Evolutionary conservation across 2,888 invertebrate species (phyloP).

Genomic region (Drosophila ezoana): DNA sequence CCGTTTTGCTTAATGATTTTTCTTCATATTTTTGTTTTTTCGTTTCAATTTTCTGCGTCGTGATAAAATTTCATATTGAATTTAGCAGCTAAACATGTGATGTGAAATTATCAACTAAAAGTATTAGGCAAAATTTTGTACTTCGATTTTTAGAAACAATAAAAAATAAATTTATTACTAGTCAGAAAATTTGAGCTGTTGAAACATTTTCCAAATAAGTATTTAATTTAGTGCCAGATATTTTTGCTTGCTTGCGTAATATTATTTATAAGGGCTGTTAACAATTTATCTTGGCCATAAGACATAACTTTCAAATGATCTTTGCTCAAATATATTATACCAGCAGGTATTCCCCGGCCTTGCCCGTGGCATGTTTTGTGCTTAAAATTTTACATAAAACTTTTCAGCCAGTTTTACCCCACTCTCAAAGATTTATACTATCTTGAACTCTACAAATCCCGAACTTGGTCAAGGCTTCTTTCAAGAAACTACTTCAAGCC

Average conservation of each 20-base stretch:
- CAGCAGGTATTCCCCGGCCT: too few species aligned
- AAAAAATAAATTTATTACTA: conserved; percentile 1
- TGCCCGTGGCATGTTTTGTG: too few species aligned
- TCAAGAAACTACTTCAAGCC: too few species aligned
- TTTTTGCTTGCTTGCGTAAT: conserved; percentile 12
- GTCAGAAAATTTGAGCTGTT: conserved; percentile 12
- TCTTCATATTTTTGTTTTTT: conserved; percentile 10
- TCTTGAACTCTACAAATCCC: too few species aligned
- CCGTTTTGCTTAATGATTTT: conserved; percentile 23
- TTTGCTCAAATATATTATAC: conserved; percentile 15
- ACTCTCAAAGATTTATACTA: too few species aligned
- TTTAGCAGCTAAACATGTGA: conserved; percentile 10
- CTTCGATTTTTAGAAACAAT: not conserved
- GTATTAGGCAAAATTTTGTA: not conserved
- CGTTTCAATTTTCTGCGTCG: conserved; percentile 29
- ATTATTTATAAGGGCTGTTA: conserved; percentile 34
- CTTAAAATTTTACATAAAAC: too few species aligned
- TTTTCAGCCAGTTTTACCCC: too few species aligned
- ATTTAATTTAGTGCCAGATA: not conserved
- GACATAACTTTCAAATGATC: conserved; percentile 31
- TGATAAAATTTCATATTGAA: conserved; percentile 39
- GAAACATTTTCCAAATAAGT: not conserved
- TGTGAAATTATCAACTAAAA: conserved; percentile 14
- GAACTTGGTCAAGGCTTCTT: too few species aligned
- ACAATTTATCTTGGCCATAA: conserved; percentile 12